A percentile compares a stretch with the other conserved stretches of the same genome.
Evolutionary conservation across 2,113 vertebrate species (phyloP).

Genomic region (Greenwoodochromis staneri): DNA sequence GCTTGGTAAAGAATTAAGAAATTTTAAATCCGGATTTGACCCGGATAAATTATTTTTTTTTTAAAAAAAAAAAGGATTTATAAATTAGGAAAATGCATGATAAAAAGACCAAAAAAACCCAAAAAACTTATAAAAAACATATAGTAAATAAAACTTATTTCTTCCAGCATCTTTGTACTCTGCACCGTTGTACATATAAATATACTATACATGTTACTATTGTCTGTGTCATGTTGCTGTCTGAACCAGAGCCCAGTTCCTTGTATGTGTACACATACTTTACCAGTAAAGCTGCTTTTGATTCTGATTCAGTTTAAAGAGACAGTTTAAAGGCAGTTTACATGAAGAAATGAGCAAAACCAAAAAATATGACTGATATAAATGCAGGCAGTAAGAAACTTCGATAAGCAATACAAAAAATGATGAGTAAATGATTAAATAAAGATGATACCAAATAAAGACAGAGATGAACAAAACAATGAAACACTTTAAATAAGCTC

Average conservation of each 20-base stretch:
- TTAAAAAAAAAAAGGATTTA: background rate
- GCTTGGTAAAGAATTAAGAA: background rate
- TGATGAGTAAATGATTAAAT: rapidly evolving
- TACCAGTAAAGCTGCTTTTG: background rate
- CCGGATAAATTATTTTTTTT: rapidly evolving
- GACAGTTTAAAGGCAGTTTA: background rate
- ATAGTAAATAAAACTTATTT: background rate
- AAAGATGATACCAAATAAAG: background rate
- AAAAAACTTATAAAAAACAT: background rate
- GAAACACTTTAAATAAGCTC: background rate
- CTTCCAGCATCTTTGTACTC: background rate
- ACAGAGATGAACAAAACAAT: background rate
- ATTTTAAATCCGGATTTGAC: background rate
- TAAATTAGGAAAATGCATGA: background rate
- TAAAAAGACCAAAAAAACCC: background rate
- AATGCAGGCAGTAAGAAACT: background rate
- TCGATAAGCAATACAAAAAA: rapidly evolving
- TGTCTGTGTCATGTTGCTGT: background rate
- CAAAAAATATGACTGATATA: background rate
- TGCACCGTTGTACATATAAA: background rate
- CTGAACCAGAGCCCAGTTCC: background rate
- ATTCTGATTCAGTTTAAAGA: background rate
- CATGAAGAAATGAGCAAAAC: background rate
- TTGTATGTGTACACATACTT: background rate
- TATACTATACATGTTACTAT: background rate